phyloP scores from a whole-genome alignment of 2,797 vertebrate species.

The Limosa lapponica region DNA sequence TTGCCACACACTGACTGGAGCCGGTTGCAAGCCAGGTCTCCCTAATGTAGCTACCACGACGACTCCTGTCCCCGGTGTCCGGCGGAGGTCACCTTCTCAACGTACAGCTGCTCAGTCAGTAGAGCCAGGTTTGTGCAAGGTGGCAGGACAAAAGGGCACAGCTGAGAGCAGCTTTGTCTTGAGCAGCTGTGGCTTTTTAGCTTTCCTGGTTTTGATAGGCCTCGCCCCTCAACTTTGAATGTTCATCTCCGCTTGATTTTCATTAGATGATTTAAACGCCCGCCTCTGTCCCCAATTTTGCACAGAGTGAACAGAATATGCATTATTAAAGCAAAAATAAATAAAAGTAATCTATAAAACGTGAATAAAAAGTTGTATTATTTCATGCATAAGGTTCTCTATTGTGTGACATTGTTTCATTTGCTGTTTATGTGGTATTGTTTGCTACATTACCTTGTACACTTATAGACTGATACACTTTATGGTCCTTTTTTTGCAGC shows the following conservation, averaged over 20 bases:
- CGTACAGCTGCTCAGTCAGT: conserved; percentile 42
- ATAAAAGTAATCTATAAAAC: conserved; percentile 82
- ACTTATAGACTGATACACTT: not conserved
- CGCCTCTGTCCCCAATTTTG: conserved; percentile 77
- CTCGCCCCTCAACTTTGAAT: conserved; percentile 73
- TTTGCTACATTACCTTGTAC: conserved; percentile 60
- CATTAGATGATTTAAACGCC: conserved; percentile 73
- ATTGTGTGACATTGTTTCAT: conserved; percentile 56
- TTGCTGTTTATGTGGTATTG: conserved; percentile 55
- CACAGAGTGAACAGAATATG: conserved; percentile 82
- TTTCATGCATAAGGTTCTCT: conserved; percentile 72
- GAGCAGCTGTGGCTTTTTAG: conserved; percentile 72
- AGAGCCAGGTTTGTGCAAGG: conserved; percentile 37
- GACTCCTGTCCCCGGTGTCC: conserved; percentile 39
- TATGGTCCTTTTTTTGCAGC: not conserved
- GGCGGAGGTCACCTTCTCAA: conserved; percentile 67
- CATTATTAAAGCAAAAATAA: conserved; percentile 83
- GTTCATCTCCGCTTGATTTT: conserved; percentile 79
- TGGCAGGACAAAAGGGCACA: conserved; percentile 39
- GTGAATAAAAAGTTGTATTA: conserved; percentile 76
- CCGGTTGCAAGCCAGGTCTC: conserved; percentile 70
- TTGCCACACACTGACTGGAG: conserved; percentile 79
- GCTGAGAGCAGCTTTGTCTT: conserved; percentile 62
- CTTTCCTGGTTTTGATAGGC: conserved; percentile 68
- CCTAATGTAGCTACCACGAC: conserved; percentile 70